Evolutionary conservation across 1,140 invertebrate genomes (phyloP).

Genomic region (Drosophila littoralis): DNA sequence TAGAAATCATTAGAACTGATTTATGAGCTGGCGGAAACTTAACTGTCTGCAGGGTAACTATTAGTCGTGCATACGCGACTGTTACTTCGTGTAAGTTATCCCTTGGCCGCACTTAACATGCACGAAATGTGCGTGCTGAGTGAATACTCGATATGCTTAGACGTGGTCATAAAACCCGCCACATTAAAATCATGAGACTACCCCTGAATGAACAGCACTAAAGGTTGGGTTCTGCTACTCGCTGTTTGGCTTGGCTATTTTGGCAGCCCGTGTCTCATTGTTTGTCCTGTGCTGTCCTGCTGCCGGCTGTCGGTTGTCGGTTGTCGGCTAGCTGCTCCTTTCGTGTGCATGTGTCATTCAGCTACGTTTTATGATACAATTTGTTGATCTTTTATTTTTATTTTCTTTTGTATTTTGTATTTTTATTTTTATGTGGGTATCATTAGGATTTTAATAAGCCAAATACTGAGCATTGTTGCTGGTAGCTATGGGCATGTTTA

Average conservation of each 20-base stretch:
- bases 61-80: slow-evolving; percentile 7
- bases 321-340: slow-evolving; percentile 27
- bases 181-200: slow-evolving; percentile 63
- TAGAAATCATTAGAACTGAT: slow-evolving; percentile 35
- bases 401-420: slow-evolving; percentile 5
- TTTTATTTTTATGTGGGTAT: slow-evolving; percentile 67
- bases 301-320: not conserved
- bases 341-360: slow-evolving; percentile 68
- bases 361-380: slow-evolving; percentile 71
- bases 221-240: slow-evolving; percentile 12
- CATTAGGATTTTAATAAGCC: slow-evolving; percentile 81
- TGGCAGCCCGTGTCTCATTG: slow-evolving; percentile 62
- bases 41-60: slow-evolving; percentile 23
- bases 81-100: slow-evolving; percentile 2
- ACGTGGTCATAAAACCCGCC: slow-evolving; percentile 57
- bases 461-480: slow-evolving; percentile 31
- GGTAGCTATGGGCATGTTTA: slow-evolving; percentile 10
- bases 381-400: slow-evolving; percentile 56
- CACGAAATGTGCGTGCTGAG: slow-evolving; percentile 65
- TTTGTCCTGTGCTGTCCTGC: slow-evolving; percentile 32
- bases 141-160: slow-evolving; percentile 71
- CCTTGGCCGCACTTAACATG: slow-evolving; percentile 62
- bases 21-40: not conserved
- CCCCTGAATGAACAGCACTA: slow-evolving; percentile 28
- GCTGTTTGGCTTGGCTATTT: slow-evolving; percentile 48